Evolutionary conservation across 2,888 invertebrate species (phyloP).

Genomic region (Amphimallon solstitiale): DNA sequence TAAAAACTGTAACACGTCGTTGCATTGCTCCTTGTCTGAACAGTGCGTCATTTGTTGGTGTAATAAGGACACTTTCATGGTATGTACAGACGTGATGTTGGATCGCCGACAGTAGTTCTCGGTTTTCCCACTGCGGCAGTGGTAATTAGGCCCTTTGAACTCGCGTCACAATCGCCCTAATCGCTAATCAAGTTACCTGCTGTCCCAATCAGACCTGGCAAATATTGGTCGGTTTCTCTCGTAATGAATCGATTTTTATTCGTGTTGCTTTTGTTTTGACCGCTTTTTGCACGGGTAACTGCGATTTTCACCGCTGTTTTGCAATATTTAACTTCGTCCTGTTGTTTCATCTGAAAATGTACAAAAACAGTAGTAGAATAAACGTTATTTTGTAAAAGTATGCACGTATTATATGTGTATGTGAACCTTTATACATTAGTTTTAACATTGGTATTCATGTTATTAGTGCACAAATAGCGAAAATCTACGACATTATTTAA

Average conservation of each 20-base stretch:
- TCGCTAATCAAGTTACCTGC: constrained; percentile 65
- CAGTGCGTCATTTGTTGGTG: background rate
- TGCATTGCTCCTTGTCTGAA: constrained; percentile 3
- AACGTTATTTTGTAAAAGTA: too few relatives aligned
- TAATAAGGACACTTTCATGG: constrained; percentile 19
- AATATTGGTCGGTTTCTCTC: constrained; percentile 56
- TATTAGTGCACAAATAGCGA: too few relatives aligned
- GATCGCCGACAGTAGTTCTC: constrained; percentile 45
- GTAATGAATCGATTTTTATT: constrained; percentile 63
- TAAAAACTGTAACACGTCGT: constrained; percentile 28
- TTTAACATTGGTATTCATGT: too few relatives aligned
- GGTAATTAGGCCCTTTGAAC: constrained; percentile 64
- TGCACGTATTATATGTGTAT: too few relatives aligned
- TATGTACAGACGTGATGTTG: constrained; percentile 29
- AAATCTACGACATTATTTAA: too few relatives aligned
- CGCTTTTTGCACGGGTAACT: constrained; percentile 35
- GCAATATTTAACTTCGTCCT: constrained; percentile 34
- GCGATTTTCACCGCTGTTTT: constrained; percentile 39
- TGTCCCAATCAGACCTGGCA: constrained; percentile 61
- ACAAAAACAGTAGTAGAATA: background rate
- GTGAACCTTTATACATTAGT: too few relatives aligned
- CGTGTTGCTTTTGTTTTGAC: constrained; percentile 55
- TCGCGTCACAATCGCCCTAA: constrained; percentile 64
- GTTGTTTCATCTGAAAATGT: constrained; percentile 21
- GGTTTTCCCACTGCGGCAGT: constrained; percentile 53